Base-by-base conservation (phyloP, 2,797 vertebrate species). In the Falco rusticolus region DNA sequence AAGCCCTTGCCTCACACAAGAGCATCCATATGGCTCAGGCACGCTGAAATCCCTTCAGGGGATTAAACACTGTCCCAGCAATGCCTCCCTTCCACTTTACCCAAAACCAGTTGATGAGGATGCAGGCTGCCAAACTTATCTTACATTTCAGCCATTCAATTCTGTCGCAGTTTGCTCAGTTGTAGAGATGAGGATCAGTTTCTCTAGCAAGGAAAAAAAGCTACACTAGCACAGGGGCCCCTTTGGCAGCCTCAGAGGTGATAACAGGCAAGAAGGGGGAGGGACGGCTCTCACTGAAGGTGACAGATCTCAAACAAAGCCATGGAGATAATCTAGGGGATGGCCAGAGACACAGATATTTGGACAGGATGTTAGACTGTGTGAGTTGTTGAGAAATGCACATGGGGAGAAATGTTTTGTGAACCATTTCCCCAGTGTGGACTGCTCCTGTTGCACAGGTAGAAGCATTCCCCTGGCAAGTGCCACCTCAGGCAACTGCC, bases 391-490 rank as follows among this genome's bases (percentile, higher is more conserved):
- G 68, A 63, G 34, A 53, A 76, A 50, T 45, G 17, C 10, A 59
- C 6, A 20, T 3, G 10, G 21, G 20, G 13, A 84, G 14, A 80
- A 72, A 43, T 20, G 26, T 77, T 77, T 69, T 33, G 6, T 51
- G 54, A 69, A 56, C 14, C 1, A 4, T 33, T 80, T 76, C 31
- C 63, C 69, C 33, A 19, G 4, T 3, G 20, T 60, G 20, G 5
- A 18, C 50, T 47, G 34, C 20, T 76, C 24, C 41, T 63, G n/a
- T 59, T 47, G 21, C 41, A 51, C 28, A 64, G n/a, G 33, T 14
- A 63, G 56, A 75, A 71, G 12, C 0, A 0, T 41, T 78, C 10
- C 11, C 12, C 13, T 34, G 20, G 5, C 34, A 48, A 5, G 1
- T 54, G 16, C 14, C 29, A 33, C 20, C 43, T 29, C 39, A 80